Evolutionary conservation across 2,797 vertebrate species (phyloP), one percentile per base, ranked within the genome.

Genomic region (Ptychadena robeensis): DNA sequence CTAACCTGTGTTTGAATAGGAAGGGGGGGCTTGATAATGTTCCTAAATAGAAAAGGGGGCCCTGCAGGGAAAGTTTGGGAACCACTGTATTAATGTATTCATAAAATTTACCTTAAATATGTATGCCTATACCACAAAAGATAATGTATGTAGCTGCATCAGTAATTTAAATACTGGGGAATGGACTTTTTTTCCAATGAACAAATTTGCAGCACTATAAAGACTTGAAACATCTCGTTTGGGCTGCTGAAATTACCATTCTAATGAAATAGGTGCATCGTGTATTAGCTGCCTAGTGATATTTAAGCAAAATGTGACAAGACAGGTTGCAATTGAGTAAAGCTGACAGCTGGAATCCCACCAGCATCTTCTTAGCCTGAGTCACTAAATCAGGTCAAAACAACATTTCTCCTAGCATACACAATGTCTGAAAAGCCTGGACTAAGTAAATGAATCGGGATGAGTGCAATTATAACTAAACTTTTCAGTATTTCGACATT

Each of bases 361-460:
- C 25, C 53, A 80, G 78, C 40, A 64, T 80, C 72, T 31, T 44
- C 32, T 18, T 64, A 61, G 67, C 11, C 48, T 72, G 79, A 80
- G 68, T 80, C 79, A 80, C 63, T 80, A 59, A 80, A 71, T 71
- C 57, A 72, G 79, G 79, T 80, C 79, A 80, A 53, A 64, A 35
- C 38, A 53, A 72, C 35, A 64, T 80, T 80, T 80, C 64, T 69
- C 34, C 30, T 40, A 80, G 68, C 57, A 40, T 40, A 44, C 57
- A 80, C 37, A 80, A 80, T 40, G 28, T 37, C 57, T 64, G 53
- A 64, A 72, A 80, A 80, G 78, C 63, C 48, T 72, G 53, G 27
- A 25, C 12, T 30, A 35, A 8, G 35, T 35, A 38, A 40, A 25
- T 80, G 57, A 80, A 68, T 38, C 59, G 53, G 10, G 64, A 80